Base-by-base conservation (phyloP, 2,113 vertebrate genomes). In the Zosterops lateralis region DNA sequence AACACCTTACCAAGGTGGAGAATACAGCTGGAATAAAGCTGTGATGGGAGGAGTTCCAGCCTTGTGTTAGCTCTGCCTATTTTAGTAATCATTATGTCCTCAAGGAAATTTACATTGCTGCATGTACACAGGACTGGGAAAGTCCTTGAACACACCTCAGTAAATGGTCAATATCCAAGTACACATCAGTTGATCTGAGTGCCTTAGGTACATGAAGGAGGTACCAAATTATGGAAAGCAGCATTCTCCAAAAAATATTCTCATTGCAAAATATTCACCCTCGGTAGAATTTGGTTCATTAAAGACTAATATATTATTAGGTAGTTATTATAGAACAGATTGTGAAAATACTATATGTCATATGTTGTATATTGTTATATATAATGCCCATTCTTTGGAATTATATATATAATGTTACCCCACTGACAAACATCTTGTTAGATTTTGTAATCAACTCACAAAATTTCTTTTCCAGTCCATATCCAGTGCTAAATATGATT, bases 381-480 rank as follows among this genome's bases (percentile, higher is more conserved):
- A 19, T 19, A 12, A 34, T 42, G 14, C 2, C 19, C 6, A 31
- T 44, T 26, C 14, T 36, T 3, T 60, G 21, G 44, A 17, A 50
- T 44, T 58, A 21, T 34, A 36, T 57, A 7, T 51, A n/a, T 31
- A 44, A 61, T 38, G 31, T 48, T 34, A n/a, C 5, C 38, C 5
- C 38, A 67, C 44, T 71, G 66, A 80, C 54, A 96, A 96, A 82
- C 58, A 44, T 85, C 62, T 50, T 58, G 3, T 40, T 77, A 57
- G 40, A 26, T 92, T 75, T 90, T 93, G 42, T 48, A 62, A 85
- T 93, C 58, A 64, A 64, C 56, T 47, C 94, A 86, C 40, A 22
- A 88, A 48, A 91, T 93, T 97, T 97, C 77, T 70, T 92, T 95
- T 97, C 91, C 95, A 97, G 73, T 56, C 48, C 44, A 13, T n/a